Evolutionary conservation across 2,113 vertebrate species (phyloP), one percentile per base, ranked within the genome.

Genomic region (Tringa solitaria): DNA sequence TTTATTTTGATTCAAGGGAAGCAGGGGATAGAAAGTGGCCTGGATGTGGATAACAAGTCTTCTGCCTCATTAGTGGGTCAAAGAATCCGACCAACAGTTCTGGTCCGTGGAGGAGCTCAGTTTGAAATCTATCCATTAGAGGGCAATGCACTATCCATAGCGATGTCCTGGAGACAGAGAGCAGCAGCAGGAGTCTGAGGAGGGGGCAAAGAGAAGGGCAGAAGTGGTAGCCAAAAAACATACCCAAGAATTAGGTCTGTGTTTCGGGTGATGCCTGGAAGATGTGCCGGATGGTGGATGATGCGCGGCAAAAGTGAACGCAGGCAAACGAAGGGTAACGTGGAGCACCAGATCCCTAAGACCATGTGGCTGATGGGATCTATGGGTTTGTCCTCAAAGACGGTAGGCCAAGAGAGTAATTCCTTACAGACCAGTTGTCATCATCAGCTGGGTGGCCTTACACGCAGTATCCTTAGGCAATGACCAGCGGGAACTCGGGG

Each of bases 71-170:
- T 87, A 61, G 26, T 6, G 60, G 65, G 57, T 82, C 32, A 46
- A 54, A 92, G 53, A 7, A 65, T 85, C 45, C 76, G 78, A 35
- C 28, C 51, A 32, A 45, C 53, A 72, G 28, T 72, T 84, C 50
- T 69, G n/a, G 53, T 68, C 2, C 0, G 57, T 41, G 3, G 1
- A 89, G 64, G 68, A 89, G 53, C 72, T 86, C 84, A 91, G 50
- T 95, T 89, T 85, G 84, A 92, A 89, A 89, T 95, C 45, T 43
- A 89, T 95, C 96, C 89, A 91, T 95, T 94, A 95, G 93, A 95
- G 89, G 93, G 87, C 94, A 96, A 95, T 95, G 70, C 87, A 69
- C 70, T 77, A 87, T 96, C 94, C 94, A 26, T 1, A 39, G 74
- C 56, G 37, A 56, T 60, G 56, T 65, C 77, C 79, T 56, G 48